Evolutionary conservation across 2,113 vertebrate genomes (phyloP).

Genomic region (Odontophorus gujanensis): DNA sequence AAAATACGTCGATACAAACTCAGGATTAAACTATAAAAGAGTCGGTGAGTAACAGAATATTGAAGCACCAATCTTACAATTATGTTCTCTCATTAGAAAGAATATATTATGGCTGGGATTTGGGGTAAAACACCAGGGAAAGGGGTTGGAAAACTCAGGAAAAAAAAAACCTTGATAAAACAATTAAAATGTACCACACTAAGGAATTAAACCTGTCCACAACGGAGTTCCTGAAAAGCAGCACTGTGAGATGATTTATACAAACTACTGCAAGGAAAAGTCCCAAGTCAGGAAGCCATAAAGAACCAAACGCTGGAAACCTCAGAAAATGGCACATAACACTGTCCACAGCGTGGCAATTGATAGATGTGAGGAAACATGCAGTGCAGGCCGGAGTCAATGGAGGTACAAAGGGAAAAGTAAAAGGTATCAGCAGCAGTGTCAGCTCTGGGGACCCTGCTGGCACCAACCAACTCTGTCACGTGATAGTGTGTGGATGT

Average conservation of each 20-base stretch:
- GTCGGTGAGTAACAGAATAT: not conserved
- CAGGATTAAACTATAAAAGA: not conserved
- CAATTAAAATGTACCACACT: conserved; percentile 33
- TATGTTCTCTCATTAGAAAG: not conserved
- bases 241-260: not conserved
- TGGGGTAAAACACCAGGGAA: conserved; percentile 38
- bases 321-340: not conserved
- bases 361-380: not conserved
- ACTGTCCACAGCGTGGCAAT: not conserved
- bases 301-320: not conserved
- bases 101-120: conserved; percentile 41
- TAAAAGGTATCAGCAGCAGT: not conserved
- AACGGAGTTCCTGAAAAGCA: conserved; percentile 49
- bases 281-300: not conserved
- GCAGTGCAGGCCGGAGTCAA: no score
- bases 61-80: not conserved
- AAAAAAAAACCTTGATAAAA: conserved; percentile 11
- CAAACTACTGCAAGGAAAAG: not conserved
- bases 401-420: not conserved
- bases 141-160: not conserved
- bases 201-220: not conserved
- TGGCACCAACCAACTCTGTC: not conserved
- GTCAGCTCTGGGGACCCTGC: not conserved
- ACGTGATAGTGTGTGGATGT: not conserved
- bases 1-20: not conserved